Evolutionary conservation across 1,140 invertebrate genomes (phyloP), one percentile per base, ranked within the genome.

Genomic region (Drosophila sp.): DNA sequence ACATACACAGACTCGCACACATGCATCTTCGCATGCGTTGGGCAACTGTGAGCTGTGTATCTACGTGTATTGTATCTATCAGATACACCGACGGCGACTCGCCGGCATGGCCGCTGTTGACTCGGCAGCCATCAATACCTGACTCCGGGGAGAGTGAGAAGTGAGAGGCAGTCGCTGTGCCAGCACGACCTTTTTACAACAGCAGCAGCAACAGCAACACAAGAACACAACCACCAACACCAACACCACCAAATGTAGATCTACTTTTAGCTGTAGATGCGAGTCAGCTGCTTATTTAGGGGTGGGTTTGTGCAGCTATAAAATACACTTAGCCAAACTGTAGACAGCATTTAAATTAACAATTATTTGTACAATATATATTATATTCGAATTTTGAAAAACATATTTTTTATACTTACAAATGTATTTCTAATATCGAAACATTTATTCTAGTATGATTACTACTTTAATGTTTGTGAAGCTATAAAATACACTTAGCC

Each of bases 81-180:
- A 46, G 65, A 84, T 67, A 69, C 63, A 29, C 62, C 83, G 83
- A 58, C 84, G 83, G 83, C 83, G 83, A 70, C 48, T 45, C 66
- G 13, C 51, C 32, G 41, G 16, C 53, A 76, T 79, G 80, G 76
- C 69, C 59, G 66, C 61, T 46, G 46, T 41, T 48, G 14, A 8
- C 41, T 64, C 21, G 80, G 66, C 83, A 76, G 79, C 83, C 78
- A 87, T 87, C 59, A 48, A 45, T 58, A 43, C 16, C 25, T 38
- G 11, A n/a, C 9, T 13, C 13, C 27, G 7, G 25, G 36, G 21
- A 5, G 27, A 45, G 29, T 8, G 41, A 4, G 14, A 6, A 14
- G 14, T 8, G 51, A 1, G 11, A 27, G 8, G 41, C 13, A 13
- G 8, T 2, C 25, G 40, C 7, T 32, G 29, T 18, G 40, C 38